These are phyloP conservation scores for Pararge aegeria DNA, from an alignment of 1,140 invertebrate genomes.

Conservation along the genomic window DNA sequence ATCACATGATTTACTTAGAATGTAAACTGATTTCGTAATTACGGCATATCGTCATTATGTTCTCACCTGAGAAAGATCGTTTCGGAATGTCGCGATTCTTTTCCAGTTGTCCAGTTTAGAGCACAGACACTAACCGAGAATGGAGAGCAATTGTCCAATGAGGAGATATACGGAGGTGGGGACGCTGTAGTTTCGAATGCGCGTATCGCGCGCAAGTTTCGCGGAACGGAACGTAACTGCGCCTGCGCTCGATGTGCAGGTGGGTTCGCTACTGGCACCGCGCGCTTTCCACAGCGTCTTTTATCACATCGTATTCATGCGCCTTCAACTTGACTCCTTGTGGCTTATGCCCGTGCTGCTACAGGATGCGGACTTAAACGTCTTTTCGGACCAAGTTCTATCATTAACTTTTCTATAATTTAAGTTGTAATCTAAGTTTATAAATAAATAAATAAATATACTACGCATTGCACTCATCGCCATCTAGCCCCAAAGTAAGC, in stretches of 20 bases:
- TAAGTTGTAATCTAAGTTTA: no score
- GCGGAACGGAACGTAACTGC: constrained; percentile 36
- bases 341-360: constrained; percentile 25
- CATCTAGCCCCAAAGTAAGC: no score
- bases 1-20: constrained; percentile 55
- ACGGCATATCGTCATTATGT: constrained; percentile 38
- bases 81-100: constrained; percentile 35
- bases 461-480: no score
- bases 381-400: neutral
- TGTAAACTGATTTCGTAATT: constrained; percentile 49
- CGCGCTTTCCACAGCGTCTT: constrained; percentile 55
- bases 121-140: constrained; percentile 59
- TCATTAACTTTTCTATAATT: neutral
- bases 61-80: constrained; percentile 54
- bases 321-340: constrained; percentile 66
- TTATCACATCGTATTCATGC: constrained; percentile 69
- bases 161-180: constrained; percentile 36
- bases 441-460: no score
- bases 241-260: constrained; percentile 54
- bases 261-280: constrained; percentile 63
- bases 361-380: constrained; percentile 14
- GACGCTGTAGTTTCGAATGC: constrained; percentile 47
- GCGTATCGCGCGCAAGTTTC: constrained; percentile 37
- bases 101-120: constrained; percentile 39
- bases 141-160: constrained; percentile 45